Percentiles rank a stretch among this genome's conserved stretches.
These are phyloP conservation scores for Gonatopus flavifemur DNA, from an alignment of 1,140 invertebrate genomes.

Conservation along the genomic window DNA sequence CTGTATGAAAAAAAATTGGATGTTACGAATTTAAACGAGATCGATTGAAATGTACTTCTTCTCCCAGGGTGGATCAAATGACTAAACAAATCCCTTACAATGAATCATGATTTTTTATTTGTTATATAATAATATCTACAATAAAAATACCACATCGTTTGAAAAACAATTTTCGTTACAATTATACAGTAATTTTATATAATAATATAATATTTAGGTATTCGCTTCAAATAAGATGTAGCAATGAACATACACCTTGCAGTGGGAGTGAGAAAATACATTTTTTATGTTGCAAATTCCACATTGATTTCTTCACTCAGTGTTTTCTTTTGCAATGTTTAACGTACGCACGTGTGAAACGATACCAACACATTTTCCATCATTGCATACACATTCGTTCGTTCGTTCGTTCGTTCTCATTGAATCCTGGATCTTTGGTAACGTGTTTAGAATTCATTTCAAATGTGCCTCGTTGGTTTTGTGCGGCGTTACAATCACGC, in stretches of 20 bases:
- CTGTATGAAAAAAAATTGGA: too few species aligned
- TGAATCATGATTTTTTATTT: conserved; percentile 58
- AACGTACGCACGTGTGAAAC: conserved; percentile 32
- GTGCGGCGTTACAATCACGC: not conserved
- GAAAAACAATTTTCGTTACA: conserved; percentile 59
- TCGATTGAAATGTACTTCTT: too few species aligned
- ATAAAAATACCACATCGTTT: conserved; percentile 59
- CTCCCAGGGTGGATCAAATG: too few species aligned
- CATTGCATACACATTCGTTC: not conserved
- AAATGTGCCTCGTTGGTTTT: conserved; percentile 34
- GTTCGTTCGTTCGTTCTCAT: not conserved
- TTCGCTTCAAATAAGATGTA: conserved; percentile 55
- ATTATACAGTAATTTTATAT: conserved; percentile 57
- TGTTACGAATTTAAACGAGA: too few species aligned
- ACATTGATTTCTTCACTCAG: conserved; percentile 51
- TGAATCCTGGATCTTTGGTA: not conserved
- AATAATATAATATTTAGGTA: conserved; percentile 54
- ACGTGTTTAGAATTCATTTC: conserved; percentile 29
- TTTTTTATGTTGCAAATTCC: conserved; percentile 51
- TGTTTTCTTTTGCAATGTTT: conserved; percentile 27
- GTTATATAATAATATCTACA: conserved; percentile 59
- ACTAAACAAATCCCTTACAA: too few species aligned
- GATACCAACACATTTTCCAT: conserved; percentile 23
- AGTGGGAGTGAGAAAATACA: conserved; percentile 57
- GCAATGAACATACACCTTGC: conserved; percentile 54